A percentile compares a stretch with the other conserved stretches of the same genome.
phyloP scores from a whole-genome alignment of 2,113 vertebrate species.

The Strix aluco region DNA sequence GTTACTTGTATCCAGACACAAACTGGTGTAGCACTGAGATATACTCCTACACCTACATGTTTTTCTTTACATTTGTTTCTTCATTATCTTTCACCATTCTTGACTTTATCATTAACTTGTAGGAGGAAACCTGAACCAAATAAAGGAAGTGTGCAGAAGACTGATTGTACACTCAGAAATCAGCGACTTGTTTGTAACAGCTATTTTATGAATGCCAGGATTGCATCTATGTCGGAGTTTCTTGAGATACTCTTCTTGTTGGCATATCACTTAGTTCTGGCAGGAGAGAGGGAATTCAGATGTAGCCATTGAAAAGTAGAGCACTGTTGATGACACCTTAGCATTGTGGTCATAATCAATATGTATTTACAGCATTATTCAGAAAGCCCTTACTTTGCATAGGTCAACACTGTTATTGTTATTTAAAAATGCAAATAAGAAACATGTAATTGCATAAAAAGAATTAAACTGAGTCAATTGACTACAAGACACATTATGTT shows the following conservation, averaged over 20 bases:
- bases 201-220: neutral
- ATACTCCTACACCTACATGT: accelerated
- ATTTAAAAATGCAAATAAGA: neutral
- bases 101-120: neutral
- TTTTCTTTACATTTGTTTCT: neutral
- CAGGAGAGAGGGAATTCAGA: neutral
- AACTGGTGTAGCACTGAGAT: neutral
- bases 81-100: neutral
- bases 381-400: neutral
- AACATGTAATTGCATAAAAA: neutral
- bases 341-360: neutral
- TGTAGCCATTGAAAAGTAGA: neutral
- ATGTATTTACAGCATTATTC: neutral
- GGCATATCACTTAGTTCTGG: neutral
- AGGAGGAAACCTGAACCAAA: neutral
- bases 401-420: neutral
- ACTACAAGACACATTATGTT: neutral
- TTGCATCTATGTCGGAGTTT: neutral
- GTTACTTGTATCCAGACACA: neutral
- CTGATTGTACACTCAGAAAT: neutral
- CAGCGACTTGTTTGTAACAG: neutral
- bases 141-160: neutral
- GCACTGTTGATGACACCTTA: neutral
- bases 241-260: neutral
- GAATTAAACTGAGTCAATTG: neutral